Conservation (phyloP, 2,797 vertebrate species). For the Rhinoraja longicauda region DNA sequence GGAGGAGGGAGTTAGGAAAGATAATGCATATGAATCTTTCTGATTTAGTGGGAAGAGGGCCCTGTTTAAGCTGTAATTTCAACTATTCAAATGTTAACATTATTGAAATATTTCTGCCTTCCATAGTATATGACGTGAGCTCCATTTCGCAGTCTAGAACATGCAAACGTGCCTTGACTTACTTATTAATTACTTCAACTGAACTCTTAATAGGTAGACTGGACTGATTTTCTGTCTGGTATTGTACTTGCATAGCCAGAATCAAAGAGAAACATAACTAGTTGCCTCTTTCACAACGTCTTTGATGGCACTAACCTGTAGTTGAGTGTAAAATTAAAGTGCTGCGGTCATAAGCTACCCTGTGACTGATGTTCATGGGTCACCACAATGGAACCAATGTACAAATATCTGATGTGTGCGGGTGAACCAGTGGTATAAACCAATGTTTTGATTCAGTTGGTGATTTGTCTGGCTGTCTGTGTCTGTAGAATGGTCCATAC, state of each 20-base stretch:
- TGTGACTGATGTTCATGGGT: not conserved
- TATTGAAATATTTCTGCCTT: not conserved
- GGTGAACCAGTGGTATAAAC: not conserved
- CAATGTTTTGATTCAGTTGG: not conserved
- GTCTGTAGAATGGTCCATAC: not conserved
- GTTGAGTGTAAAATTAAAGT: not conserved
- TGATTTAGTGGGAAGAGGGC: not conserved
- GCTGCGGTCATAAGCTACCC: not conserved
- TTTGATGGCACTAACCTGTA: not conserved
- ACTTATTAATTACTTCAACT: slow-evolving; percentile 7
- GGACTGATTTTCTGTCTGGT: slow-evolving; percentile 12
- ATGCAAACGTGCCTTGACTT: not conserved
- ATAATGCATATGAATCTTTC: not conserved
- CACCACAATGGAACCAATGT: not conserved
- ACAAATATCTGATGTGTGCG: not conserved
- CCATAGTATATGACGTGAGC: not conserved
- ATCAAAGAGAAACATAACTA: not conserved
- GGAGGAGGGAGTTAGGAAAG: not conserved
- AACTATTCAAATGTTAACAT: not conserved
- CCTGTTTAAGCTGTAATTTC: not conserved
- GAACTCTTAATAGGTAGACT: slow-evolving; percentile 1
- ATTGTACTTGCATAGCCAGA: not conserved
- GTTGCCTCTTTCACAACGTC: not conserved
- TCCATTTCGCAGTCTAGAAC: not conserved
- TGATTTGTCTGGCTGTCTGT: not conserved